Evolutionary conservation across 1,140 invertebrate genomes (phyloP).

Genomic region (Dysdera silvatica): DNA sequence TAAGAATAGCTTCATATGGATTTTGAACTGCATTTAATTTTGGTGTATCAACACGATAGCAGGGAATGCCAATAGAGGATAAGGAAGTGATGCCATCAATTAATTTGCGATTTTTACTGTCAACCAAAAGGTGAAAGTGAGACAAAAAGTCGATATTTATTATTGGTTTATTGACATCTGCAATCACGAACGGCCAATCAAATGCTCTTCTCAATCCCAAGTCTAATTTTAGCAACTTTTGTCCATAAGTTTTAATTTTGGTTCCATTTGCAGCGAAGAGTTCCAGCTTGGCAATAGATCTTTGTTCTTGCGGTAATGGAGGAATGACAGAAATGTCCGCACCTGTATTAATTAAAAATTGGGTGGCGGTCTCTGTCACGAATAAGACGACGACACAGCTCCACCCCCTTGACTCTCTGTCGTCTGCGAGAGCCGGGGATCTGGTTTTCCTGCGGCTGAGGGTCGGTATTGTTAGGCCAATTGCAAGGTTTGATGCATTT

Average conservation of each 20-base stretch:
- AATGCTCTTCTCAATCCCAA: constrained; percentile 8
- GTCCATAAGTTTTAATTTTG: constrained; percentile 23
- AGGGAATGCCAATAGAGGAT: neutral
- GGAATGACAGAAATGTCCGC: constrained; percentile 15
- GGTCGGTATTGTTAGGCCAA: neutral
- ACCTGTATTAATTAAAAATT: constrained; percentile 17
- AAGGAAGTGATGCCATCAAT: constrained; percentile 19
- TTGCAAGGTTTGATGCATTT: constrained; percentile 13
- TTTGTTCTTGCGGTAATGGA: neutral
- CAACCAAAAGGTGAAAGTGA: constrained; percentile 7
- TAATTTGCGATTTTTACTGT: constrained; percentile 7
- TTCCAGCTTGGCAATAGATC: too few species aligned
- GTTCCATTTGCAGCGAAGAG: constrained; percentile 21
- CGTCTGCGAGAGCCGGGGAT: constrained; percentile 3
- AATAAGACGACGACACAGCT: constrained; percentile 11
- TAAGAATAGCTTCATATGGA: constrained; percentile 11
- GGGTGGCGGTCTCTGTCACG: neutral
- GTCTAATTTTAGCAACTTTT: constrained; percentile 2
- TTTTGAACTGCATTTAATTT: neutral
- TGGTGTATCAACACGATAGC: neutral
- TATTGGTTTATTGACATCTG: constrained; percentile 16
- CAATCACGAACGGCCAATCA: constrained; percentile 14
- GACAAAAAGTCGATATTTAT: constrained; percentile 20
- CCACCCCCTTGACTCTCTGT: neutral
- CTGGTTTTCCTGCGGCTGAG: constrained; percentile 3